Base-by-base conservation (phyloP, 2,113 vertebrate genomes). In the Pygoscelis adeliae region DNA sequence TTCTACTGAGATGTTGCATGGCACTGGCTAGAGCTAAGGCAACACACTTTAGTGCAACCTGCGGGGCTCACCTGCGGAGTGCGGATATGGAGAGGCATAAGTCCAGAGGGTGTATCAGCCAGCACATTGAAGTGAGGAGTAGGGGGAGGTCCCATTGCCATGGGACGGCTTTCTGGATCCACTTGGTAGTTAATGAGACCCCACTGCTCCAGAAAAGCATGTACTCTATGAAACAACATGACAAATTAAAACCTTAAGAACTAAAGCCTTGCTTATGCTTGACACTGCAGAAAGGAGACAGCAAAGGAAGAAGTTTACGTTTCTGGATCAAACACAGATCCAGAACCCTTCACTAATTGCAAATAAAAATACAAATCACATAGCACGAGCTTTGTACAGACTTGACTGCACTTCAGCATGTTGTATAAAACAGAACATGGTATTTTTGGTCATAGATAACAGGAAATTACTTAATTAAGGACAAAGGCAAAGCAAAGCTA, bases 151-250 rank as follows among this genome's bases (percentile, higher is more conserved):
- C 99, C 99, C 99, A 99, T 99, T 4, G 99, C 99, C 96, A 99
- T 98, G 4, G 99, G 99, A 8, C 99, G 98, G 87, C 99, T 99
- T 59, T 99, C 99, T 1, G 99, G 98, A n/a, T 99, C 99, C 55
- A 99, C 99, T 82, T 99, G 99, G 96, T 99, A 99, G 95, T 99
- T 99, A 50, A 99, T 99, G 65, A 99, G 98, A 30, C 99, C 99
- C 99, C 99, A 99, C 94, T 99, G 99, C 98, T 99, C 99, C 98
- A 99, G 96, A 89, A 99, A 99, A 1, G 99, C 99, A 23, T 99
- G 99, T 3, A 99, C 99, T 92, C 99, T 99, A 47, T 4, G 92
- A 50, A 30, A 55, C 22, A 69, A 71, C 1, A 2, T 1, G 1
- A 67, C 19, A 71, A 14, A 50, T 11, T 4, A 36, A 17, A 14